A percentile compares a stretch with the other conserved stretches of the same genome.
Conservation (phyloP, 2,888 invertebrate genomes). For the Cremastinae sp. region DNA sequence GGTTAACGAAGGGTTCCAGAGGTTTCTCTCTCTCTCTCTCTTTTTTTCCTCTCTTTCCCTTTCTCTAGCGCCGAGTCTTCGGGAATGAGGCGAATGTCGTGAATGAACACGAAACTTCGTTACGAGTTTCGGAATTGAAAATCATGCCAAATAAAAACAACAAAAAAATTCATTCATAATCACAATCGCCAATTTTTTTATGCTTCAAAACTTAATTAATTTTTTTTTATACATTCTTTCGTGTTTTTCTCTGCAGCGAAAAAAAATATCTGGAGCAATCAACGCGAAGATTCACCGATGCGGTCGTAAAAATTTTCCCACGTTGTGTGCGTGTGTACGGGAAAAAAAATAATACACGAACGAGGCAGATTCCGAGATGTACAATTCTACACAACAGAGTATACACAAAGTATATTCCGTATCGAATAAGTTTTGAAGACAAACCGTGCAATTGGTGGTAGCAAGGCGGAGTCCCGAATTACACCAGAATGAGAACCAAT, state of each 20-base stretch:
- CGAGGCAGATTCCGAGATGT: slow-evolving; percentile 46
- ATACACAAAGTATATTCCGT: slow-evolving; percentile 61
- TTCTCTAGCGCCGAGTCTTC: slow-evolving; percentile 17
- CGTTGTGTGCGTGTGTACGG: background rate
- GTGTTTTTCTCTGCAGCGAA: too few relatives aligned
- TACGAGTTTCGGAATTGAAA: background rate
- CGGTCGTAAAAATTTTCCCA: slow-evolving; percentile 9
- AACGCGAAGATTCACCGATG: slow-evolving; percentile 14
- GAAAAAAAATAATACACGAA: background rate
- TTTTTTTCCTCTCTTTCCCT: background rate
- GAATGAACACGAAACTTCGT: slow-evolving; percentile 17
- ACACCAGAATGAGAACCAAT: slow-evolving; percentile 78
- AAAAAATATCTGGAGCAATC: slow-evolving; percentile 10
- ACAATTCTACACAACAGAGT: slow-evolving; percentile 23
- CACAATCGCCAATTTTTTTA: too few relatives aligned
- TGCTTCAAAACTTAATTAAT: slow-evolving; percentile 26
- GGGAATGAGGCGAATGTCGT: background rate
- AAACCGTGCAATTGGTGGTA: slow-evolving; percentile 77
- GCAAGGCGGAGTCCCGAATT: slow-evolving; percentile 77
- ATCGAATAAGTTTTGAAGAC: slow-evolving; percentile 72
- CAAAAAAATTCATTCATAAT: background rate
- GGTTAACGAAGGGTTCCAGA: slow-evolving; percentile 39
- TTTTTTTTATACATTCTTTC: too few relatives aligned
- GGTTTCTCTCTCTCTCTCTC: slow-evolving; percentile 1
- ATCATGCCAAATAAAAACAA: background rate